phyloP scores from a whole-genome alignment of 1,140 invertebrate species.

The honey bee (Apis mellifera) region Amel_HAv3.1 CM009938.2:6561001-6561500 shows the following conservation, averaged over 20 bases:
- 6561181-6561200: neutral
- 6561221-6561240: neutral
- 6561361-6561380: neutral
- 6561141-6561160: neutral
- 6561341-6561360: neutral
- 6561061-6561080: neutral
- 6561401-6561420: neutral
- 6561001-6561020: no score
- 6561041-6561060: neutral
- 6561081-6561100: neutral
- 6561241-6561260: conserved; percentile 21
- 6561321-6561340: neutral
- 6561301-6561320: neutral
- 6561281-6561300: conserved; percentile 11
- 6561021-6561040: neutral
- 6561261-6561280: neutral
- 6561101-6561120: neutral
- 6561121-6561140: neutral
- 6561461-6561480: conserved; percentile 33
- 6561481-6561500: neutral
- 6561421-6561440: neutral
- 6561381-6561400: neutral
- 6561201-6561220: neutral
- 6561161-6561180: neutral
- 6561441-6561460: conserved; percentile 19